Evolutionary conservation across 2,797 vertebrate species (phyloP).

Genomic region (Menidia menidia): DNA sequence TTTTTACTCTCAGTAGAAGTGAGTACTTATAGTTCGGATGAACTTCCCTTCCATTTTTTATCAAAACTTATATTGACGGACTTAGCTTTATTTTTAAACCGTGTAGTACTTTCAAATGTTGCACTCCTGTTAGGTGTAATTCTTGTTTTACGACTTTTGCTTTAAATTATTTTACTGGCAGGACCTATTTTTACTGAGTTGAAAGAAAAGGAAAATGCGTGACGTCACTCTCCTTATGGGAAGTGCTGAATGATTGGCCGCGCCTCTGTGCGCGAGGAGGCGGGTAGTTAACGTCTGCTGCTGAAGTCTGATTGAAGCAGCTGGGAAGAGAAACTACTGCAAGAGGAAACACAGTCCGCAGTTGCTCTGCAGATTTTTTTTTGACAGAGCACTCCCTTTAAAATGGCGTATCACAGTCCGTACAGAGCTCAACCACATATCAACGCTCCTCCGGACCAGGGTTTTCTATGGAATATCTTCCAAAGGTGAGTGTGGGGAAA

Average conservation of each 20-base stretch:
- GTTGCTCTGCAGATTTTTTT: constrained; percentile 1
- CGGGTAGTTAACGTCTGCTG: constrained; percentile 46
- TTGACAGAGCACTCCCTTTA: constrained; percentile 39
- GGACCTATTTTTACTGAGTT: constrained; percentile 38
- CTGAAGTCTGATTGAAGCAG: constrained; percentile 56
- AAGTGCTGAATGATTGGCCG: constrained; percentile 69
- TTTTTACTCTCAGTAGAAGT: background rate
- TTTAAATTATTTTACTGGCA: background rate
- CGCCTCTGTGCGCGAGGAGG: constrained; percentile 72
- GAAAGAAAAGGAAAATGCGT: constrained; percentile 6
- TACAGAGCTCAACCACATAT: constrained; percentile 79
- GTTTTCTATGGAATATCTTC: constrained; percentile 88
- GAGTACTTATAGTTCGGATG: too few relatives aligned
- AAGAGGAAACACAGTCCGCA: constrained; percentile 11
- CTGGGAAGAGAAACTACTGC: constrained; percentile 13
- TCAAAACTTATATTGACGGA: background rate
- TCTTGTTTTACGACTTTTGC: background rate
- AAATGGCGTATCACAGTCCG: constrained; percentile 86
- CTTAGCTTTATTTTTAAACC: background rate
- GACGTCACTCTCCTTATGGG: constrained; percentile 63
- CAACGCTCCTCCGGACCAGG: constrained; percentile 80
- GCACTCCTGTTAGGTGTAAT: background rate
- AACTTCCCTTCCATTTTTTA: too few relatives aligned
- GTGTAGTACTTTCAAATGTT: background rate
- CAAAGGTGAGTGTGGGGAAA: constrained; percentile 82